Percentiles rank a stretch among this genome's conserved stretches.
These are phyloP conservation scores for Chironomus riparius DNA, from an alignment of 2,888 invertebrate genomes.

Conservation along the genomic window DNA sequence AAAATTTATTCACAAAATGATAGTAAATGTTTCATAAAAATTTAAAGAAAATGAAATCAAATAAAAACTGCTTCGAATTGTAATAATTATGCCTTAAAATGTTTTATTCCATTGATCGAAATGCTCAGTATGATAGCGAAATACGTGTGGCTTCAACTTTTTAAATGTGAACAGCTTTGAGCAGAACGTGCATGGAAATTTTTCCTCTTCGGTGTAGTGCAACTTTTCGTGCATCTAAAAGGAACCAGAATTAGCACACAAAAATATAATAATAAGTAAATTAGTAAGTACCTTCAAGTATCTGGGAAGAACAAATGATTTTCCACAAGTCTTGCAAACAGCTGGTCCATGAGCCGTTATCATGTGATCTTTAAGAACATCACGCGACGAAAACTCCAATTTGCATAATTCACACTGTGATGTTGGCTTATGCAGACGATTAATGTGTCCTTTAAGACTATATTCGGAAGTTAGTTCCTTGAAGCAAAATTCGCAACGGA, in stretches of 20 bases:
- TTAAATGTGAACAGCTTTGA: background rate
- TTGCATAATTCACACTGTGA: conserved; percentile 9
- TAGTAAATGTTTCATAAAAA: conserved; percentile 14
- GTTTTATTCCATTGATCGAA: conserved; percentile 8
- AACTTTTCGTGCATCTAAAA: conserved; percentile 13
- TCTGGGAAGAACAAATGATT: conserved; percentile 2
- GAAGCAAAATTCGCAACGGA: conserved; percentile 8
- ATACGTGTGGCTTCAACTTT: background rate
- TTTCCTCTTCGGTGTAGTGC: background rate
- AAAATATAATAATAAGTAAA: background rate
- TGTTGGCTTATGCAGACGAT: background rate
- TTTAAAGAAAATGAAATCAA: background rate
- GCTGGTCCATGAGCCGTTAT: background rate
- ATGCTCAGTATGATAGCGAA: background rate
- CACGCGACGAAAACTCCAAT: background rate
- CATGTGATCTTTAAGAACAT: background rate
- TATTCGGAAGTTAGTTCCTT: background rate
- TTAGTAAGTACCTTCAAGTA: background rate
- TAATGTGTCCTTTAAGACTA: conserved; percentile 4
- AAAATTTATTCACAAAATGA: no score
- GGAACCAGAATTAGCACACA: background rate
- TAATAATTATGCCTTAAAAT: background rate
- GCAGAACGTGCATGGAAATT: background rate
- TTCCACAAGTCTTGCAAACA: background rate
- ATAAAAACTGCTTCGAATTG: conserved; percentile 7